Evolutionary conservation across 2,113 vertebrate species (phyloP), one percentile per base, ranked within the genome.

Genomic region (Dipodomys stephensi): DNA sequence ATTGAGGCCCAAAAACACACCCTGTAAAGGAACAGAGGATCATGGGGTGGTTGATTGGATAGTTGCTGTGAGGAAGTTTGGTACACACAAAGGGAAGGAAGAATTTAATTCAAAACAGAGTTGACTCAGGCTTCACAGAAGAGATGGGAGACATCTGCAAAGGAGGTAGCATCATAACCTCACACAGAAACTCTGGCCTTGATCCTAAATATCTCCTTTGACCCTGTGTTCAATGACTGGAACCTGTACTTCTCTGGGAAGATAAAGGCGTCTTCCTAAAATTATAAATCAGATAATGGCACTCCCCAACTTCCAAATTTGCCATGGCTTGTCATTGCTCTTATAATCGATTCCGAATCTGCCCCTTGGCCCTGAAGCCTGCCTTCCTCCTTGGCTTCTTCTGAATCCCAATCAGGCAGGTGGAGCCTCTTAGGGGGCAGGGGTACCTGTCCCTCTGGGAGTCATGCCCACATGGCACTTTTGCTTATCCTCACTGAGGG

Each of bases 111-210:
- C 53, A 64, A 27, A 27, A 0, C 7, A 10, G 0, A 69, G 39
- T 57, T 4, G 23, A 7, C 6, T 23, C 28, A 49, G 72, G 12
- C 65, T 81, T 91, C 60, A 28, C 0, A 3, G 60, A 2, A 2
- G 86, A 88, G 73, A 32, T 7, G 22, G 27, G 73, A 74, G n/a
- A 39, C 4, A 11, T 28, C 27, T 79, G n/a, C 27, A n/a, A 57
- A 57, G 53, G 35, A 2, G 35, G 73, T 46, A 11, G 44, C 11
- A 27, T 19, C 9, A 7, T 57, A 7, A 27, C 32, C 3, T 49
- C 20, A 32, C 9, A 9, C 0, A 6, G 71, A 16, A 44, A 49
- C 46, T 0, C 15, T 19, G 3, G 4, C 4, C 1, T 82, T 57
- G 2, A 7, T 72, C 30, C 84, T 57, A 22, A 49, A 69, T 18